Evolutionary conservation across 2,888 invertebrate genomes (phyloP), one percentile per base, ranked within the genome.

Genomic region (Nyleta sp.): DNA sequence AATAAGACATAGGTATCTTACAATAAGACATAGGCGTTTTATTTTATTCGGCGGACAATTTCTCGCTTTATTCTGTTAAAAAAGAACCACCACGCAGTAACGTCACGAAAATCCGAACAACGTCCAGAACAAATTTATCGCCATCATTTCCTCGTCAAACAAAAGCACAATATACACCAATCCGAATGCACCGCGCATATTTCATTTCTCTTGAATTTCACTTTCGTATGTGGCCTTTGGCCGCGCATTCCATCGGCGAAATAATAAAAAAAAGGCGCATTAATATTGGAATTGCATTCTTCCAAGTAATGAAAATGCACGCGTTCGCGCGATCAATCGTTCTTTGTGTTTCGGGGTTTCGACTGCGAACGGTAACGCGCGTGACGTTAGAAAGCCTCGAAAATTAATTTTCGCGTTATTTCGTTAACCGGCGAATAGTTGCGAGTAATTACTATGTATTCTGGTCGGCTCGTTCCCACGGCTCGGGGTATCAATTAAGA

Each of bases 401-500:
- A 70, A 70, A 59, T 50, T 59, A 70, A 50, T 70, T 70, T 68
- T 57, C 24, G 7, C 20, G 55, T 17, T 67, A 67, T 53, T 55
- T 53, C 13, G 17, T 50, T 33, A 22, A 33, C n/a, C n/a, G n/a
- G n/a, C n/a, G n/a, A n/a, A n/a, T n/a, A n/a, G n/a, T n/a, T n/a
- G n/a, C n/a, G n/a, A n/a, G n/a, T 67, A 67, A 67, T 67, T 55
- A 68, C 48, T 46, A 48, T 68, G 68, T 68, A 68, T 59, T 57
- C 70, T 60, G 52, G 70, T 60, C 70, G 52, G 17, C 52, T 60
- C 70, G 15, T 70, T 70, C 70, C 70, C 70, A 70, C 70, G 70
- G 60, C 17, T 60, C 59, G 3, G 50, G 24, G 52, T 60, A 70
- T 60, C 60, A 44, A 60, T 70, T 60, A 68, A 59, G 68, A 59